Conservation (phyloP, 2,888 invertebrate genomes). For the Autographa pulchrina region DNA sequence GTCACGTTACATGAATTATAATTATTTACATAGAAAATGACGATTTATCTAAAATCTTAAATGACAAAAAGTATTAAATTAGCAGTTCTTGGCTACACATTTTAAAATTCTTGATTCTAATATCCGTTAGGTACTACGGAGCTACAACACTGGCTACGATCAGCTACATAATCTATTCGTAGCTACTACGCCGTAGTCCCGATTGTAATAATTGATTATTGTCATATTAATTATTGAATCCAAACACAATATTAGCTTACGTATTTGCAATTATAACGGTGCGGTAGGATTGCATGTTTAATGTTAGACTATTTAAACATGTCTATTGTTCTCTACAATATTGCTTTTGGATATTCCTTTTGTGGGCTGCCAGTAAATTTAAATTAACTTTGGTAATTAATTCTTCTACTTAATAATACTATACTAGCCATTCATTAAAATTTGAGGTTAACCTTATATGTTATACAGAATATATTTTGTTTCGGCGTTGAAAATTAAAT, state of each 20-base stretch:
- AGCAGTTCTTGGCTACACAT: no score
- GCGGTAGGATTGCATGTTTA: constrained; percentile 25
- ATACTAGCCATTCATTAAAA: not conserved
- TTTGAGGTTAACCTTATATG: not conserved
- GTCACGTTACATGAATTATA: no score
- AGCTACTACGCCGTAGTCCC: constrained; percentile 30
- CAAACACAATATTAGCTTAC: constrained; percentile 45
- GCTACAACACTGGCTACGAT: constrained; percentile 22
- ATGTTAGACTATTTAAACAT: constrained; percentile 21
- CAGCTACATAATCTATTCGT: constrained; percentile 35
- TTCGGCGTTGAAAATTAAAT: no score
- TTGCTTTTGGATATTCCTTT: constrained; percentile 1
- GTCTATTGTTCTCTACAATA: not conserved
- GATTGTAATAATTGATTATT: constrained; percentile 48
- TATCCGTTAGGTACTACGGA: no score
- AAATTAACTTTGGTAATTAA: not conserved
- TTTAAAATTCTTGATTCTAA: no score
- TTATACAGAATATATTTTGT: no score
- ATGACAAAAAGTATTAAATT: no score
- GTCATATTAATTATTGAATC: constrained; percentile 44
- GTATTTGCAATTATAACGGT: constrained; percentile 42
- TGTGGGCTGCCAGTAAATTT: not conserved
- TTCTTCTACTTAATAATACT: not conserved
- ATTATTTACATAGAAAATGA: no score
- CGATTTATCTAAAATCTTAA: no score